Conservation (phyloP, 2,113 vertebrate species). For the Camelus dromedarius region DNA sequence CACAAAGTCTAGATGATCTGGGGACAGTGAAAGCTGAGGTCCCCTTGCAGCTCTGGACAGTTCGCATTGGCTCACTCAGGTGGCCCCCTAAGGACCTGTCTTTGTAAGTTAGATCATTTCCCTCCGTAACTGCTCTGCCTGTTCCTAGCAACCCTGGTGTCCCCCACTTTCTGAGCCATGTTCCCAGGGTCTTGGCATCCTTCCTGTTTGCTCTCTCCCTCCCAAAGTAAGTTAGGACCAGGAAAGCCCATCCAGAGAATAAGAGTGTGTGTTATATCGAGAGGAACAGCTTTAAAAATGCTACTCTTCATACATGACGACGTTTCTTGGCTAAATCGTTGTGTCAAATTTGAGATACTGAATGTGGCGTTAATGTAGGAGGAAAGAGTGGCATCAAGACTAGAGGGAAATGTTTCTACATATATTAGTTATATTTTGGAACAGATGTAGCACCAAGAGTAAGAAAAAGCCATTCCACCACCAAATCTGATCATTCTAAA, state of each 20-base stretch:
- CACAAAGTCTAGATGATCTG: background rate
- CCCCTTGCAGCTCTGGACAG: background rate
- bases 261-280: background rate
- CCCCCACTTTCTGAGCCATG: too few species aligned
- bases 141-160: background rate
- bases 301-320: background rate
- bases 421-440: background rate
- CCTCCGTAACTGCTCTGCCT: background rate
- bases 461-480: background rate
- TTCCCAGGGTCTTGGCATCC: background rate
- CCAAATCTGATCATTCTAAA: background rate
- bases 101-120: background rate
- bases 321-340: background rate
- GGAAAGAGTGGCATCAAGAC: background rate
- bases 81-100: background rate
- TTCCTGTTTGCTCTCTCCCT: background rate
- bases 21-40: background rate
- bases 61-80: background rate
- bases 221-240: background rate
- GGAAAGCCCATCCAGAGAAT: background rate
- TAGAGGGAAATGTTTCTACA: background rate
- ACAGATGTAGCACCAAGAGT: rapidly evolving
- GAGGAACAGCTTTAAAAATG: background rate
- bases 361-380: background rate
- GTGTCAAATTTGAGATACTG: background rate